Evolutionary conservation across 1,140 invertebrate genomes (phyloP).

Genomic region (Druon quercuslanigerum): DNA sequence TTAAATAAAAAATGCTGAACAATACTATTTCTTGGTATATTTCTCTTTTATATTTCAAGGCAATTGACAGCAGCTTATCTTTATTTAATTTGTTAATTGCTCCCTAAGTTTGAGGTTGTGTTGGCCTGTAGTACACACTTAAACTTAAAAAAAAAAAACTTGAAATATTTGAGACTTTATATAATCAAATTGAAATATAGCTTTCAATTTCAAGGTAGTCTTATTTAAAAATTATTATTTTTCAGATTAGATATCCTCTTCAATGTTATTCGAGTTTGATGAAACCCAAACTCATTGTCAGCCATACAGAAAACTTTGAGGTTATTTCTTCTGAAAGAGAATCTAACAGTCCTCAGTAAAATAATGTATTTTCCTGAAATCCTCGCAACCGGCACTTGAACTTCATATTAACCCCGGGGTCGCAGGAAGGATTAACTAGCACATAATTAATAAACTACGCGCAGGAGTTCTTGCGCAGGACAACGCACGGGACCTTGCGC

Average conservation of each 20-base stretch:
- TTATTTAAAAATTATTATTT: not conserved
- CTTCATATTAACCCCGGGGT: constrained; percentile 8
- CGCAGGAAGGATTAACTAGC: constrained; percentile 23
- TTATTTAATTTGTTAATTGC: no score
- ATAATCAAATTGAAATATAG: not conserved
- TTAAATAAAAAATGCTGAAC: no score
- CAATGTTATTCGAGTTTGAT: constrained; percentile 3
- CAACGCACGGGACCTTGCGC: constrained; percentile 34
- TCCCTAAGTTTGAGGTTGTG: no score
- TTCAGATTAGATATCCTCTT: not conserved
- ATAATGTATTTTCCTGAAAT: constrained; percentile 14
- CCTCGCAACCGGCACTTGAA: constrained; percentile 19
- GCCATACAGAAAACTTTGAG: no score
- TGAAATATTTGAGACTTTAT: no score
- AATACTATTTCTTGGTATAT: no score
- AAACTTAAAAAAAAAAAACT: no score
- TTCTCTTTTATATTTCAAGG: no score
- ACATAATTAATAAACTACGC: constrained; percentile 37
- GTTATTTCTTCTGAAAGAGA: not conserved
- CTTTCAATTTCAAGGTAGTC: not conserved
- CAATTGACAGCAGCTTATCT: no score
- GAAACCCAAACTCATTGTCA: not conserved
- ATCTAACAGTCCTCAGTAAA: constrained; percentile 15
- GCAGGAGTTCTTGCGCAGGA: constrained; percentile 39
- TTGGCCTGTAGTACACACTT: no score